Percentiles rank a stretch among this genome's conserved stretches.
phyloP scores from a whole-genome alignment of 2,113 vertebrate genomes.

The Mesitornis unicolor region DNA sequence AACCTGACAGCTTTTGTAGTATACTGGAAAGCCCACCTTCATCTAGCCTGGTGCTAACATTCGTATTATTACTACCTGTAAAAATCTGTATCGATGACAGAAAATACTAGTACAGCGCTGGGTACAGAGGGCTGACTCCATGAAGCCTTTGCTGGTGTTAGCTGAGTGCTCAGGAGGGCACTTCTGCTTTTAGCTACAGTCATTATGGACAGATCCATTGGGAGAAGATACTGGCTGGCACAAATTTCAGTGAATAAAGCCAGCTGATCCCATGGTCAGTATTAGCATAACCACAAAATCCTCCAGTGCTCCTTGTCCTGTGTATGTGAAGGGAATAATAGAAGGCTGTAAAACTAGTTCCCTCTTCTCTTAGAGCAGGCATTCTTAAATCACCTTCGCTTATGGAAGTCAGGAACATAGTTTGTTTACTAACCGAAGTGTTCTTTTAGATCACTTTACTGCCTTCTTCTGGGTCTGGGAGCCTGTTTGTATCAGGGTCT shows the following conservation, averaged over 20 bases:
- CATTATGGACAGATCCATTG: background rate
- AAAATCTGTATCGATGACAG: background rate
- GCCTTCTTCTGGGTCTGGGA: background rate
- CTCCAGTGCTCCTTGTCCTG: background rate
- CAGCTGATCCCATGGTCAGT: background rate
- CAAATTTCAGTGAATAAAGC: constrained; percentile 1
- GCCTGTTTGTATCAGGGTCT: background rate
- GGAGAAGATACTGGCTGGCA: background rate
- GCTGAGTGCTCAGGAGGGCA: background rate
- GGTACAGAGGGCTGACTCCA: background rate
- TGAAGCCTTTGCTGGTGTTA: background rate
- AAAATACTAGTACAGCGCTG: background rate
- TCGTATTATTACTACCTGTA: background rate
- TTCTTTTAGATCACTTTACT: background rate
- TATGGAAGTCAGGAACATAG: background rate
- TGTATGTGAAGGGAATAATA: background rate
- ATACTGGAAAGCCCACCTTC: background rate
- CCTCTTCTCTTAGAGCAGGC: background rate
- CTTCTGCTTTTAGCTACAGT: background rate
- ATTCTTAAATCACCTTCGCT: background rate
- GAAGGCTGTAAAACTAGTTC: background rate
- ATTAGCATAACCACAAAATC: constrained; percentile 15
- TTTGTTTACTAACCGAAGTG: background rate
- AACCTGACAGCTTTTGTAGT: background rate
- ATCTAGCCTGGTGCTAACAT: background rate